These are phyloP conservation scores for Myodes glareolus DNA, from an alignment of 2,113 vertebrate genomes.

Conservation along the genomic window DNA sequence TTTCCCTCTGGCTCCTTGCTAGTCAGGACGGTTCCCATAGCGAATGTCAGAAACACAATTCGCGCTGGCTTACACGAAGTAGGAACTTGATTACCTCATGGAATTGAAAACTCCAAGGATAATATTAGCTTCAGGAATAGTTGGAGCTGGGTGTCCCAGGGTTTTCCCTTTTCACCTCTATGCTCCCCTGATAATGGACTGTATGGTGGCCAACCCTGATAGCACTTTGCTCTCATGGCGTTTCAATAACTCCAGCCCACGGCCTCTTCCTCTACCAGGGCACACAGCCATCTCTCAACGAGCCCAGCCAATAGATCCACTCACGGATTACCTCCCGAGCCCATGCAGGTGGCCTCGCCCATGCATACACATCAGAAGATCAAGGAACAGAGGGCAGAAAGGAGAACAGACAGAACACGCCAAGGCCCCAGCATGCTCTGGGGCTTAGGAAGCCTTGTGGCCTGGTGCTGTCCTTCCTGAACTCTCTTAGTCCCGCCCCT, in stretches of 20 bases:
- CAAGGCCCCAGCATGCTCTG: background rate
- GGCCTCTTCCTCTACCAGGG: background rate
- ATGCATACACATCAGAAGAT: background rate
- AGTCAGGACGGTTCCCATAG: background rate
- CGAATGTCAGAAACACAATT: background rate
- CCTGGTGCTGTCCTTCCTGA: background rate
- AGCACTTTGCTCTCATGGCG: background rate
- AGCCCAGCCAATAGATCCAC: background rate
- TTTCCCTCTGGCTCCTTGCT: background rate
- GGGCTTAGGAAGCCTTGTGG: background rate
- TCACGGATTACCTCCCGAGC: background rate
- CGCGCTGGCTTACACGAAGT: background rate
- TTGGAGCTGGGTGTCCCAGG: background rate
- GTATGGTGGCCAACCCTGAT: too few species aligned
- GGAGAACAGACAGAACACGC: too few species aligned
- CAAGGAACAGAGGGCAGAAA: background rate
- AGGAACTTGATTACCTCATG: background rate
- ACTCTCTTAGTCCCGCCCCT: background rate
- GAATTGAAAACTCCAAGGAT: background rate
- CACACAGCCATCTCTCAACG: fast-evolving
- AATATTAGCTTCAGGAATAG: background rate
- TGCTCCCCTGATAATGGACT: background rate
- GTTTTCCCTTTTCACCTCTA: background rate
- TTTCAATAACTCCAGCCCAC: background rate
- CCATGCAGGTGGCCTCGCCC: background rate